A percentile compares a stretch with the other conserved stretches of the same genome.
phyloP scores from a whole-genome alignment of 2,888 invertebrate genomes.

The Cactoblastis cactorum region DNA sequence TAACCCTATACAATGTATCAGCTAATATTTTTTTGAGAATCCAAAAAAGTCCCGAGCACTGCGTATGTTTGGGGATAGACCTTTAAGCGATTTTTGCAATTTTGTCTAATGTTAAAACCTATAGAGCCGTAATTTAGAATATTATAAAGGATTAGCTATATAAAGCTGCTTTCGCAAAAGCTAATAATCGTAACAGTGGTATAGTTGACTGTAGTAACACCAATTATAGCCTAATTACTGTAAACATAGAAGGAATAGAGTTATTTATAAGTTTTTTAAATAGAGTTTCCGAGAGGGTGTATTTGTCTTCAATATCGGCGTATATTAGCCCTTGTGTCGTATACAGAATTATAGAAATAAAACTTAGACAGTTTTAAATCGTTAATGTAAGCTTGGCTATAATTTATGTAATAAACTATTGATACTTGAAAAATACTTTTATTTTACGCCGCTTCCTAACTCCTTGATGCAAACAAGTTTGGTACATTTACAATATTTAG shows the following conservation, averaged over 20 bases:
- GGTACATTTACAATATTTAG: too few relatives aligned
- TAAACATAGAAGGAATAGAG: constrained; percentile 72
- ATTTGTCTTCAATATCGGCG: constrained; percentile 16
- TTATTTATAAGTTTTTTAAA: constrained; percentile 69
- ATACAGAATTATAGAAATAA: constrained; percentile 50
- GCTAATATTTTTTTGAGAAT: too few relatives aligned
- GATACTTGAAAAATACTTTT: constrained; percentile 61
- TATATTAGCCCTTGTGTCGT: constrained; percentile 47
- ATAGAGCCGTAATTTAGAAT: constrained; percentile 21
- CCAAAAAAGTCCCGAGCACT: too few relatives aligned
- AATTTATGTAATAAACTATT: constrained; percentile 79
- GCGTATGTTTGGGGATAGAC: too few relatives aligned
- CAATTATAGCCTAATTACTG: constrained; percentile 74
- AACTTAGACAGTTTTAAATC: constrained; percentile 68
- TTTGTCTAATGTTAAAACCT: background rate
- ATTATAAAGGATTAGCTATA: constrained; percentile 29
- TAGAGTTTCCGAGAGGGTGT: constrained; percentile 48
- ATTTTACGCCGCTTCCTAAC: too few relatives aligned
- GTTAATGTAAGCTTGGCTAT: constrained; percentile 78
- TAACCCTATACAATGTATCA: too few relatives aligned
- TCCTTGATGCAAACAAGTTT: too few relatives aligned
- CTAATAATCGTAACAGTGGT: constrained; percentile 41
- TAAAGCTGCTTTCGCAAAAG: constrained; percentile 54
- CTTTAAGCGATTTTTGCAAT: too few relatives aligned
- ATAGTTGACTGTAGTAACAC: constrained; percentile 71